Percentiles rank a stretch among this genome's conserved stretches.
Conservation (phyloP, 2,113 vertebrate species). For the Glaucomys volans region DNA sequence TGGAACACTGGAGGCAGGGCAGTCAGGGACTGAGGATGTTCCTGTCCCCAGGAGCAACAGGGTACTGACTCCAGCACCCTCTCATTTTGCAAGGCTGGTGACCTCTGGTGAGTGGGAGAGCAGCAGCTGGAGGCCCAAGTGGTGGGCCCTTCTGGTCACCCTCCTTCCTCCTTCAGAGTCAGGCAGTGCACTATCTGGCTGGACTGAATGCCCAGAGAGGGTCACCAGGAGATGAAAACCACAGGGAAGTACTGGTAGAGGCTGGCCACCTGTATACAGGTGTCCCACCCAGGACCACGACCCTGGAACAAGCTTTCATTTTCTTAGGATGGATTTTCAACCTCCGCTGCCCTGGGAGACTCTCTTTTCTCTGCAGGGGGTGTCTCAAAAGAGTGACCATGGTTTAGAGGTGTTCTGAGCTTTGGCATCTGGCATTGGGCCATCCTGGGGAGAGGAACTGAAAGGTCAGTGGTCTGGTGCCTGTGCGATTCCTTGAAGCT, state of each 20-base stretch:
- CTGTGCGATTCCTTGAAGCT: not conserved
- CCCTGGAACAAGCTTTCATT: not conserved
- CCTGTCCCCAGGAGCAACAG: not conserved
- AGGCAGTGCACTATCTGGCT: fast-evolving
- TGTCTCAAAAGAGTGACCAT: not conserved
- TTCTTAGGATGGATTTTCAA: not conserved
- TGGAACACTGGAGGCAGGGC: not conserved
- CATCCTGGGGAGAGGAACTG: not conserved
- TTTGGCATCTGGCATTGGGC: not conserved
- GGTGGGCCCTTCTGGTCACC: not conserved
- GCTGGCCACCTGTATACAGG: fast-evolving
- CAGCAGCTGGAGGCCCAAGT: not conserved
- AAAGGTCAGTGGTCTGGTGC: not conserved
- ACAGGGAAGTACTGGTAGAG: fast-evolving
- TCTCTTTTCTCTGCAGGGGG: not conserved
- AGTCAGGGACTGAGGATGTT: not conserved
- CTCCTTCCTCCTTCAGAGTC: too few relatives aligned
- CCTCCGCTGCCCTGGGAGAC: too few relatives aligned
- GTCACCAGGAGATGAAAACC: fast-evolving
- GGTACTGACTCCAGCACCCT: fast-evolving
- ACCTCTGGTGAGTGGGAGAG: not conserved
- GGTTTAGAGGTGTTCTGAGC: not conserved
- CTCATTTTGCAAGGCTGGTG: not conserved
- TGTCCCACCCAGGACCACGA: not conserved
- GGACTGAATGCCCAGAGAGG: not conserved